phyloP scores from a whole-genome alignment of 2,113 vertebrate species.

The Dasypus novemcinctus region DNA sequence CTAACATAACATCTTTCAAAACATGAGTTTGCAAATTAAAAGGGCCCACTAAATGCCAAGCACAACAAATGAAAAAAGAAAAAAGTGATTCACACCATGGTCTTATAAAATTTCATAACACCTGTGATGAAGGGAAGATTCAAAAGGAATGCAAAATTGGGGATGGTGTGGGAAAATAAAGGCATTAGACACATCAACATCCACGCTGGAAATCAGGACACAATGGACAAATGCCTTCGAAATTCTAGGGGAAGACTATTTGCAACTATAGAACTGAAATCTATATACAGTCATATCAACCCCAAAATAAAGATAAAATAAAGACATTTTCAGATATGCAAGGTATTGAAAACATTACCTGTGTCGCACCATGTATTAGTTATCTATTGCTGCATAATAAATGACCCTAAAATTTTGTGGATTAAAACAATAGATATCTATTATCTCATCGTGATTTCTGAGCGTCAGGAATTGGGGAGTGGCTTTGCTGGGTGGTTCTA shows the following conservation, averaged over 20 bases:
- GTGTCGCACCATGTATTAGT: background rate
- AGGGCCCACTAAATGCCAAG: background rate
- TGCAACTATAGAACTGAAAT: background rate
- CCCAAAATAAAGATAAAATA: background rate
- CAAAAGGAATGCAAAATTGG: background rate
- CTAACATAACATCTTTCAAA: background rate
- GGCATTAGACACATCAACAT: too few species aligned
- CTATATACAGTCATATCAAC: background rate
- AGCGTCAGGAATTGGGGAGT: background rate
- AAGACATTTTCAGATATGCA: background rate
- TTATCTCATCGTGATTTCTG: background rate
- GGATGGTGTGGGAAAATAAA: background rate
- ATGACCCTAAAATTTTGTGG: background rate
- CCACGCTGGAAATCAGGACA: background rate
- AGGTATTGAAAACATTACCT: background rate
- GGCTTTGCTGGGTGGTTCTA: background rate
- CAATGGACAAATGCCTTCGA: background rate
- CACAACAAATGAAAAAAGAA: background rate
- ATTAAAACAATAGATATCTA: background rate
- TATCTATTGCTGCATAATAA: background rate
- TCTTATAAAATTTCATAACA: background rate
- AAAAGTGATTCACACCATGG: background rate
- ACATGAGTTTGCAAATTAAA: background rate
- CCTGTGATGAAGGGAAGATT: background rate
- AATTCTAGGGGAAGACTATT: background rate